Evolutionary conservation across 2,888 invertebrate species (phyloP).

Genomic region (Hydraecia micacea): DNA sequence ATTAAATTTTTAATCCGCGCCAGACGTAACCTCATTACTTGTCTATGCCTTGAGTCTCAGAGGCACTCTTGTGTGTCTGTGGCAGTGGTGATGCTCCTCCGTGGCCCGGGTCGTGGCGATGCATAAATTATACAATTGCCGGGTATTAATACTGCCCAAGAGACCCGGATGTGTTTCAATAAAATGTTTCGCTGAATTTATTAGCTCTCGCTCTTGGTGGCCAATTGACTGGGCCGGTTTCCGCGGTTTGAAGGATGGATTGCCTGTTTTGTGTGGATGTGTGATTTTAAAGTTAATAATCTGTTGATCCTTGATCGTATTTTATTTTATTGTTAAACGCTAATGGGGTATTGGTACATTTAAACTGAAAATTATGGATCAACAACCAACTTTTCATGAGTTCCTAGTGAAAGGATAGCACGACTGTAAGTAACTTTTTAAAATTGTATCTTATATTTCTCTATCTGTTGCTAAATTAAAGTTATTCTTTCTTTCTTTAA

Average conservation of each 20-base stretch:
- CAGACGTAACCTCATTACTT: too few species aligned
- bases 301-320: background rate
- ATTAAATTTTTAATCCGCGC: too few species aligned
- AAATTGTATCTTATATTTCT: too few species aligned
- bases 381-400: background rate
- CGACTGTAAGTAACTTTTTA: background rate
- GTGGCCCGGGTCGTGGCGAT: constrained; percentile 72
- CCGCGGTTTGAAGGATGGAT: constrained; percentile 36
- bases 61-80: too few species aligned
- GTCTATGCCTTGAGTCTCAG: too few species aligned
- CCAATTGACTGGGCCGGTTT: constrained; percentile 41
- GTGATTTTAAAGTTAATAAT: background rate
- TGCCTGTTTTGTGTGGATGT: constrained; percentile 12
- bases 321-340: background rate
- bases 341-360: background rate
- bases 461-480: background rate
- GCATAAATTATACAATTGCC: constrained; percentile 85
- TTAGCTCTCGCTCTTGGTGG: constrained; percentile 50
- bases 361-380: background rate
- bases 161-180: constrained; percentile 79
- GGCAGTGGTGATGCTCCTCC: constrained; percentile 51
- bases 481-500: background rate
- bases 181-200: constrained; percentile 74
- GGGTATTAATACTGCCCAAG: constrained; percentile 77
- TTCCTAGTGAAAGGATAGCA: background rate